Percentiles rank a stretch among this genome's conserved stretches.
Conservation (phyloP, 2,888 invertebrate genomes). For the Tinea semifulvella region DNA sequence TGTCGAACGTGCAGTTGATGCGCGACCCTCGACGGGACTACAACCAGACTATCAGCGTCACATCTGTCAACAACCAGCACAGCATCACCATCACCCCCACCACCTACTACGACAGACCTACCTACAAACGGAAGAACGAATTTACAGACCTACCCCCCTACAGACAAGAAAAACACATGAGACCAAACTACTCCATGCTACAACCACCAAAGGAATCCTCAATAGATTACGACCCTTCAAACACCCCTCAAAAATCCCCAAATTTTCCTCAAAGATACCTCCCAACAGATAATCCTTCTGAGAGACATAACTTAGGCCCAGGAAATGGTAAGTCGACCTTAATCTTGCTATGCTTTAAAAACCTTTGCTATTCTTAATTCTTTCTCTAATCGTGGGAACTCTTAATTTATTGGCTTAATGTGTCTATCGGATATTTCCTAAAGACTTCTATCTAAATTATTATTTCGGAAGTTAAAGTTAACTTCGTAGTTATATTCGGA, state of each 20-base stretch:
- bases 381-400: constrained; percentile 23
- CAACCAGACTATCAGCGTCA: constrained; percentile 35
- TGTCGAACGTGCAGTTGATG: constrained; percentile 45
- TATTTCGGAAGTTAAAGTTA: too few relatives aligned
- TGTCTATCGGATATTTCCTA: too few relatives aligned
- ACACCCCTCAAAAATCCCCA: constrained; percentile 20
- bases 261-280: constrained; percentile 43
- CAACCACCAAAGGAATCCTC: constrained; percentile 40
- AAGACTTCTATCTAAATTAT: too few relatives aligned
- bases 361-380: constrained; percentile 2
- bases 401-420: constrained; percentile 29
- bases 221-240: constrained; percentile 32
- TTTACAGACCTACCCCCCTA: constrained; percentile 47
- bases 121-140: constrained; percentile 51
- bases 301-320: constrained; percentile 44
- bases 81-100: constrained; percentile 40
- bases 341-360: background rate
- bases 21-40: constrained; percentile 44
- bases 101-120: constrained; percentile 47
- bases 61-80: constrained; percentile 33
- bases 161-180: constrained; percentile 53
- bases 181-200: constrained; percentile 44
- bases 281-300: constrained; percentile 49
- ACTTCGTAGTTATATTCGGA: too few relatives aligned
- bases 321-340: constrained; percentile 48